phyloP scores from a whole-genome alignment of 2,113 vertebrate genomes.

The Macheiramphus alcinus region DNA sequence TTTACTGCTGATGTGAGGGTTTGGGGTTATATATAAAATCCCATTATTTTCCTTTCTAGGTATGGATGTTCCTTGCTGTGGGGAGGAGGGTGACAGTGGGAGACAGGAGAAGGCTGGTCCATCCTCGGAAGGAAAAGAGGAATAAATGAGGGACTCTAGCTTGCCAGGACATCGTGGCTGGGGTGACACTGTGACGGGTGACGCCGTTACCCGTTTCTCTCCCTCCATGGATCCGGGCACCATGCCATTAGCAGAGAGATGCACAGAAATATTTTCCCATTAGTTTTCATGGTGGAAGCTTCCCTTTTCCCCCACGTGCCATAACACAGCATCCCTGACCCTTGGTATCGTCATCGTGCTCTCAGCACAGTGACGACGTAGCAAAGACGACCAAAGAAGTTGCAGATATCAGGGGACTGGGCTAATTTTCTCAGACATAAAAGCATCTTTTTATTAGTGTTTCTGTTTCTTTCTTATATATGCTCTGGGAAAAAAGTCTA shows the following conservation, averaged over 20 bases:
- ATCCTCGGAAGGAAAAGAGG: not conserved
- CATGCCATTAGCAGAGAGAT: not conserved
- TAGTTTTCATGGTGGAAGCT: not conserved
- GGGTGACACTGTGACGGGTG: not conserved
- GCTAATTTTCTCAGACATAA: not conserved
- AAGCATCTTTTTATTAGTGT: not conserved
- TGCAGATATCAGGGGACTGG: not conserved
- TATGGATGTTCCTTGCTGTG: not conserved
- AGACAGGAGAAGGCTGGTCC: not conserved
- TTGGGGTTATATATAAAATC: not conserved
- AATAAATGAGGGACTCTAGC: not conserved
- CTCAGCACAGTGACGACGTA: not conserved
- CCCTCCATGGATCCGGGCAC: not conserved
- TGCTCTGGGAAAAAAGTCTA: not conserved
- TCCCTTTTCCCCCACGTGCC: fast-evolving
- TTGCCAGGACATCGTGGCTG: not conserved
- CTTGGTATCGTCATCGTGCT: not conserved
- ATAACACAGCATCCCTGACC: fast-evolving
- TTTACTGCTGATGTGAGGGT: not conserved
- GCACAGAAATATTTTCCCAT: not conserved
- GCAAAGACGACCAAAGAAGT: not conserved
- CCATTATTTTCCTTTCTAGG: not conserved
- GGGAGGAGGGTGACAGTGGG: not conserved
- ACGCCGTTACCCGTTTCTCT: not conserved
- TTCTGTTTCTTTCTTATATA: not conserved